These are phyloP conservation scores for Trypoxylus dichotomus DNA, from an alignment of 1,140 invertebrate genomes.

Conservation along the genomic window DNA sequence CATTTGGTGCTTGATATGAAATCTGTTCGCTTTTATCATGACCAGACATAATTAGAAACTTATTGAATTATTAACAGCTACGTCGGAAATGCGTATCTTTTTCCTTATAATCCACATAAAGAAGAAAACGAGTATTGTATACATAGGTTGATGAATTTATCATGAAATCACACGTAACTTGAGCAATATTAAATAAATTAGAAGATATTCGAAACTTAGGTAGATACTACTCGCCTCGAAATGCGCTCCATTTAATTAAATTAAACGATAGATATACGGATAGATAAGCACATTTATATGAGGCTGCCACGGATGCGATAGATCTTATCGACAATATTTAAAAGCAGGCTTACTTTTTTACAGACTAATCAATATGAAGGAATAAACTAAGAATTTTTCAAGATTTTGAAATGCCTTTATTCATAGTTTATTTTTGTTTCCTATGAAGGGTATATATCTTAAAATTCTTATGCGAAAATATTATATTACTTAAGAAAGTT, in stretches of 20 bases:
- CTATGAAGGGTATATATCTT: not conserved
- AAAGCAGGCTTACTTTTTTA: conserved; percentile 15
- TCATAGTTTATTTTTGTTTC: not conserved
- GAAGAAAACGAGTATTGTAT: conserved; percentile 5
- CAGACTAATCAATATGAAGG: not conserved
- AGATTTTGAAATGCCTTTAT: not conserved
- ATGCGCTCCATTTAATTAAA: not conserved
- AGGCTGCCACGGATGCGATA: not conserved
- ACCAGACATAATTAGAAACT: not conserved
- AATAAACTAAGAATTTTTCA: not conserved
- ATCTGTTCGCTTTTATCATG: not conserved
- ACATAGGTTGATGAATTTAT: conserved; percentile 20
- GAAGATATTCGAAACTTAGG: conserved; percentile 10
- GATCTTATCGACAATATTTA: not conserved
- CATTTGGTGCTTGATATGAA: not conserved
- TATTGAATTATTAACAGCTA: not conserved
- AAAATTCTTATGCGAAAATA: not conserved
- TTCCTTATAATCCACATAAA: not conserved
- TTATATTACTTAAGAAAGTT: not conserved
- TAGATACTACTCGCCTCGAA: conserved; percentile 12
- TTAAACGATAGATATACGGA: not conserved
- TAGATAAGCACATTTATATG: not conserved
- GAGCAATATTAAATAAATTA: conserved; percentile 17
- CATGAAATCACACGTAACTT: not conserved
- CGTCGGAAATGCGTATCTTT: not conserved